Percentiles rank a stretch among this genome's conserved stretches.
phyloP scores from a whole-genome alignment of 2,113 vertebrate species.

The Noturus placidus region DNA sequence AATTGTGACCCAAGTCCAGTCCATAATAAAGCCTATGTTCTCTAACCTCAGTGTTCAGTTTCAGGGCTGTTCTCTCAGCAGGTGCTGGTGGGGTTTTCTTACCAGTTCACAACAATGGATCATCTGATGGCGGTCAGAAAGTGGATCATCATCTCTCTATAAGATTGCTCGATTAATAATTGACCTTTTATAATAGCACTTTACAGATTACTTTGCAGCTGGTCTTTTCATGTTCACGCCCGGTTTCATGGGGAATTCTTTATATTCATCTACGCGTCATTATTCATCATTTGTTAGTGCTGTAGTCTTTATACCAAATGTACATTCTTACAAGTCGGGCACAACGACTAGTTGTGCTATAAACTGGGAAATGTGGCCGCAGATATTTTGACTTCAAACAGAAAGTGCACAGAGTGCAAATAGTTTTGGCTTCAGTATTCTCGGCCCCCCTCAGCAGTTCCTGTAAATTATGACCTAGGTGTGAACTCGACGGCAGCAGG shows the following conservation, averaged over 20 bases:
- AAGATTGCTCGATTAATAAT: not conserved
- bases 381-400: not conserved
- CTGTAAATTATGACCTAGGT: slow-evolving; percentile 9
- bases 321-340: not conserved
- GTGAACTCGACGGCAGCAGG: not conserved
- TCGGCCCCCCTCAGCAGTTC: not conserved
- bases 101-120: slow-evolving; percentile 17
- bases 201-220: not conserved
- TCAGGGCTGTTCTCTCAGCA: not conserved
- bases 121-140: not conserved
- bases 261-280: no score
- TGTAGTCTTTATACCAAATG: not conserved
- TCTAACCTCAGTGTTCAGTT: not conserved
- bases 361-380: not conserved
- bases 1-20: not conserved
- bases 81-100: slow-evolving; percentile 20
- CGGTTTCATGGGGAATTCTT: not conserved
- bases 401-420: slow-evolving; percentile 21
- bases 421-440: not conserved
- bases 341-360: not conserved
- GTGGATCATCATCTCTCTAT: no score
- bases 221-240: not conserved
- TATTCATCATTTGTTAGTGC: not conserved
- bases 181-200: not conserved
- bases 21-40: not conserved